Base-by-base conservation (phyloP, 1,140 invertebrate genomes). In the Heliothis subflexa region DNA sequence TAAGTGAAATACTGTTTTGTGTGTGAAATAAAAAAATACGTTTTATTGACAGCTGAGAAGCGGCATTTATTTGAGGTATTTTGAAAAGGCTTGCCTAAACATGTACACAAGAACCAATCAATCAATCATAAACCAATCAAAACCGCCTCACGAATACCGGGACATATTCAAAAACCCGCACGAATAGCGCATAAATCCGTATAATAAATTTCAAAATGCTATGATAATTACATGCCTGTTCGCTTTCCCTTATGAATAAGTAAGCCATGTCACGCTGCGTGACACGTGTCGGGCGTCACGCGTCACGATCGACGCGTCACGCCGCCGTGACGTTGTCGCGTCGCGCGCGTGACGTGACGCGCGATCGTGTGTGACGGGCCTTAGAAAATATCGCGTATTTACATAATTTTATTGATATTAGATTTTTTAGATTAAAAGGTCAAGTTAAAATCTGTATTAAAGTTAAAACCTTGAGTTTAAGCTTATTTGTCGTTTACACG, bases 201-300 rank as follows among this genome's bases (percentile, higher is more conserved):
- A 55, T 68, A 68, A 77, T 77, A 77, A 77, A 77, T 77, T 68
- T 68, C 62, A 68, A 77, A 77, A 66, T 57, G 61, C 74, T 66
- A 66, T 68, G 61, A 77, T 77, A 77, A 77, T 77, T 77, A 77
- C 74, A 77, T 77, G 74, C 74, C 64, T 73, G 62, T 78, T 79
- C 74, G 78, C 71, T 82, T 82, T 80, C 75, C 78, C 73, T 79
- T 74, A 79, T 79, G 78, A 79, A 79, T 79, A 79, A 79, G 59
- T 79, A 72, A 79, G 78, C 54, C 61, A 21, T 78, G 70, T 78
- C 78, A 62, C 49, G 66, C 21, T 40, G 61, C 78, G 81, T 74
- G 81, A 82, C 80, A 71, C 54, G 40, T 73, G 72, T 71, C 64
- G 54, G 49, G 64, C 49, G 80, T 68, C 52, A 66, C 47, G 54